Conservation (phyloP, 2,113 vertebrate species). For the Calyptomena viridis region DNA sequence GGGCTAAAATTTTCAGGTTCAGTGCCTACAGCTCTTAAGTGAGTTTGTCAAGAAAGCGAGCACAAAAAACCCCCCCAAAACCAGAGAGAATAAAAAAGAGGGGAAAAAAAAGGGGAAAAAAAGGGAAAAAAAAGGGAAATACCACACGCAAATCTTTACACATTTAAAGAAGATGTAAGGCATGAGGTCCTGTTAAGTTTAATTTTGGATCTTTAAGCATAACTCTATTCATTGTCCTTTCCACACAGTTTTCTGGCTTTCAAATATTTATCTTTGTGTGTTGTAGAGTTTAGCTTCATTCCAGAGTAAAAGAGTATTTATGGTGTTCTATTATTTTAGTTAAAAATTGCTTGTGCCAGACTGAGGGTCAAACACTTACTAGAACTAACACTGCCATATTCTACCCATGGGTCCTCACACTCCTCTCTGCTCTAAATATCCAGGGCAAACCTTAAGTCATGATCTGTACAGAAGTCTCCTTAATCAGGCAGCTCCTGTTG, state of each 20-base stretch:
- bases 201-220: background rate
- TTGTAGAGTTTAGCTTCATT: background rate
- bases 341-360: background rate
- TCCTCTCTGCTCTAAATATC: background rate
- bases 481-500: background rate
- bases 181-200: background rate
- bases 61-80: background rate
- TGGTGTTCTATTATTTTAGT: background rate
- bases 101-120: too few species aligned
- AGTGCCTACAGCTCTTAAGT: background rate
- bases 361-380: background rate
- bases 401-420: background rate
- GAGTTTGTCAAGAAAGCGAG: background rate
- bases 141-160: too few species aligned
- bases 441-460: background rate
- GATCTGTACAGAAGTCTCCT: background rate
- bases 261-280: background rate
- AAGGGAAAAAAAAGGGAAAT: background rate
- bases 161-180: background rate
- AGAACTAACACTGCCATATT: background rate
- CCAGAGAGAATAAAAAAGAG: too few species aligned
- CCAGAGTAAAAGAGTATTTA: background rate
- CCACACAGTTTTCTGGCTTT: background rate
- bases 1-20: background rate
- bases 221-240: background rate